Base-by-base conservation (phyloP, 2,797 vertebrate genomes). In the Cossypha polioptera region DNA sequence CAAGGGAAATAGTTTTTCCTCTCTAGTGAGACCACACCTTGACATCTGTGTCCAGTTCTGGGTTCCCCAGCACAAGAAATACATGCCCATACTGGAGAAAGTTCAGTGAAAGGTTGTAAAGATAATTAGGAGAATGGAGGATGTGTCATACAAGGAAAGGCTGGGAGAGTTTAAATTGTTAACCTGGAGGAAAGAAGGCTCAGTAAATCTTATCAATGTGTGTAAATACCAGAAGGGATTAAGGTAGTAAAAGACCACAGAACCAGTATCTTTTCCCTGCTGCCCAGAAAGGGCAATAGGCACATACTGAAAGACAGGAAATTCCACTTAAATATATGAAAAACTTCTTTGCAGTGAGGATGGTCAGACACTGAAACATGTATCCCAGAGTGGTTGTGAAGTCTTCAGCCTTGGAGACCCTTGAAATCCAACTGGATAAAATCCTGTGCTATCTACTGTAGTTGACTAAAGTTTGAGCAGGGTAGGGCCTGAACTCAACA, bases 51-150 rank as follows among this genome's bases (percentile, higher is more conserved):
- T 50, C n/a, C 6, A 18, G 9, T 62, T 88, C 66, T 28, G 29
- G 42, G 51, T 14, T 55, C 47, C 47, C 43, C 62, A 78, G 65
- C 36, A 43, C 8, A 33, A 19, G 43, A 81, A 53, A 50, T 26
- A 38, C 1, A 0, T 20, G 53, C 21, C 5, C 1, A 0, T 48
- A 67, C 8, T 40, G 35, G 20, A 91, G 51, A 24, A 86, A 62
- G 65, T 76, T 88, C 83, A 83, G 65, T 36, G 65, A 80, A 88
- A 36, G 36, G 48, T 90, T 68, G 43, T 26, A 72, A 57, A 90
- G 45, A 12, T 59, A 55, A 57, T 67, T 42, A 40, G 33, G 20
- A 90, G 45, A 79, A 71, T 13, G 43, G 59, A 88, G 48, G n/a
- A 42, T 74, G 55, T 86, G 76, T 90, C 88, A 67, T 71, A 63